Conservation (phyloP, 2,888 invertebrate species). For the Allophyes oxyacanthae region DNA sequence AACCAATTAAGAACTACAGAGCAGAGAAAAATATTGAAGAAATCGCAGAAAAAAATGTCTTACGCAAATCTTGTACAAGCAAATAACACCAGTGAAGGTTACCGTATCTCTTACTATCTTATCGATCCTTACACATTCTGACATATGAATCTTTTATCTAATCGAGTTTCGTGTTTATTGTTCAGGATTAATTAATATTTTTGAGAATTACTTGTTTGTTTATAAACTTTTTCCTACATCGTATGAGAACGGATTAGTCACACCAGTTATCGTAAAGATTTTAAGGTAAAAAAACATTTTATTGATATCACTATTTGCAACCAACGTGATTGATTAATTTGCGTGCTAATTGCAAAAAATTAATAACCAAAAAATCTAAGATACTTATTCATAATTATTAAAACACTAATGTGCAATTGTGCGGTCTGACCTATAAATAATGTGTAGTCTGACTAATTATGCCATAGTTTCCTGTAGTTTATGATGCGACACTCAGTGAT, state of each 20-base stretch:
- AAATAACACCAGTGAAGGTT: neutral
- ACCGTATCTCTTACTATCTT: constrained; percentile 14
- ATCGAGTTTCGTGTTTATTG: constrained; percentile 14
- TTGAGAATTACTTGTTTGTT: constrained; percentile 16
- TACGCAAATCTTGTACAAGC: neutral
- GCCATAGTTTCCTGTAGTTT: no score
- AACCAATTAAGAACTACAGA: no score
- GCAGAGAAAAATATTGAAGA: no score
- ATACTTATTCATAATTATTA: no score
- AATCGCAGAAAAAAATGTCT: neutral
- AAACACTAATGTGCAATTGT: no score
- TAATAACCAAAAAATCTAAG: no score
- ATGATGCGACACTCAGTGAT: no score
- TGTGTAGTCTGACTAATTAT: no score
- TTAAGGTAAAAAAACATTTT: constrained; percentile 10
- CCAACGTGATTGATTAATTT: no score
- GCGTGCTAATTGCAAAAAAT: no score
- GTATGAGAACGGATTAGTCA: no score
- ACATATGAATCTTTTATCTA: constrained; percentile 17
- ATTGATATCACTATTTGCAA: neutral
- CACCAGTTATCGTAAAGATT: neutral
- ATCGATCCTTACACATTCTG: constrained; percentile 23
- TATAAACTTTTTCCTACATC: constrained; percentile 20
- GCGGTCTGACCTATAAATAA: no score
- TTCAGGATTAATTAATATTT: constrained; percentile 22